A percentile compares a stretch with the other conserved stretches of the same genome.
Evolutionary conservation across 2,113 vertebrate genomes (phyloP).

Genomic region (Colistium nudipinnis): DNA sequence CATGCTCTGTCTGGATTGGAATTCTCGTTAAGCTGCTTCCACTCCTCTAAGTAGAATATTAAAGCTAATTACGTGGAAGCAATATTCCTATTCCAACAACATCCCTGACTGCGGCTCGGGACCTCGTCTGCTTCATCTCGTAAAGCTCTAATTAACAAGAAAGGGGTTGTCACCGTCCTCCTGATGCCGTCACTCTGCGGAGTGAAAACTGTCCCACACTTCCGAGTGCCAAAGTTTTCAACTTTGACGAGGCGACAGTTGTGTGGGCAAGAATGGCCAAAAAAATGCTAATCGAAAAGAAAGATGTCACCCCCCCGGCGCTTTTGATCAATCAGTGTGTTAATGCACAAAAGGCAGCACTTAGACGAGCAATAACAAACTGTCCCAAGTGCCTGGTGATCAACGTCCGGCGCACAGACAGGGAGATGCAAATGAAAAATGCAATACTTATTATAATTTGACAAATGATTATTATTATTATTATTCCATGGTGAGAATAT

Average conservation of each 20-base stretch:
- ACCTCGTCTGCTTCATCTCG: slow-evolving; percentile 21
- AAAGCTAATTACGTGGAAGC: slow-evolving; percentile 47
- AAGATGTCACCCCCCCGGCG: not conserved
- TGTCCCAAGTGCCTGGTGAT: slow-evolving; percentile 9
- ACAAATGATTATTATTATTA: not conserved
- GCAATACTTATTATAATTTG: not conserved
- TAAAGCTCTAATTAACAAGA: slow-evolving; percentile 45
- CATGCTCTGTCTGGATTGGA: slow-evolving; percentile 21
- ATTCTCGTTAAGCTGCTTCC: slow-evolving; percentile 20
- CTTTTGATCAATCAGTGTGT: slow-evolving; percentile 11
- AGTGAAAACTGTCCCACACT: slow-evolving; percentile 10
- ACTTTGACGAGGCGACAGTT: not conserved
- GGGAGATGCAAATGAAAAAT: not conserved
- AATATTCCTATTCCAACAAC: slow-evolving; percentile 38
- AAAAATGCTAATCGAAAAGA: not conserved
- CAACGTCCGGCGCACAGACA: slow-evolving; percentile 7
- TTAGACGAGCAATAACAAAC: slow-evolving; percentile 39
- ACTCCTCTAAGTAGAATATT: slow-evolving; percentile 28
- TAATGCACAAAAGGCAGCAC: slow-evolving; percentile 11
- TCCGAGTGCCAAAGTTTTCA: not conserved
- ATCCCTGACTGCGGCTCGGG: slow-evolving; percentile 27
- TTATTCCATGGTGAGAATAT: too few relatives aligned
- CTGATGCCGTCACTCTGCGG: slow-evolving; percentile 15
- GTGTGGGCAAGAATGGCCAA: not conserved
- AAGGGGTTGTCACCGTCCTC: slow-evolving; percentile 40